These are phyloP conservation scores for Clarias gariepinus DNA, from an alignment of 2,113 vertebrate species.

Conservation along the genomic window DNA sequence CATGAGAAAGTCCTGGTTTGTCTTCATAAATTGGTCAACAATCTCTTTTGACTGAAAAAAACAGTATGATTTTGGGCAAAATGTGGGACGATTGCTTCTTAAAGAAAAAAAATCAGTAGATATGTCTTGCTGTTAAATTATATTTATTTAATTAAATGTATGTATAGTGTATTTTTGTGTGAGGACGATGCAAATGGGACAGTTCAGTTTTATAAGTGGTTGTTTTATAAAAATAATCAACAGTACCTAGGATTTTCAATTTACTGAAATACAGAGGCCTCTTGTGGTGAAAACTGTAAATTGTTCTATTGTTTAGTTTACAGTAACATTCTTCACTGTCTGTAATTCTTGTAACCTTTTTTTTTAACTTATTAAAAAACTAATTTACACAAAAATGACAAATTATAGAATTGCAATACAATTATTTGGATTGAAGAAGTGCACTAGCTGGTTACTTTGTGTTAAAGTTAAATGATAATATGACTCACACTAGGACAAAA, in stretches of 20 bases:
- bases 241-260: background rate
- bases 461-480: constrained; percentile 16
- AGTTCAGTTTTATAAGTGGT: background rate
- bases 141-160: background rate
- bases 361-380: too few species aligned
- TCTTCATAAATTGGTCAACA: background rate
- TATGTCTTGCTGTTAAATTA: background rate
- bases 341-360: background rate
- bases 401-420: background rate
- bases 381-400: background rate
- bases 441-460: constrained; percentile 8
- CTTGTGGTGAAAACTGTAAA: constrained; percentile 56
- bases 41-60: background rate
- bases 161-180: background rate
- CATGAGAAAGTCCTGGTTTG: too few species aligned
- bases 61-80: background rate
- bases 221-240: background rate
- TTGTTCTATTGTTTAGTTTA: background rate
- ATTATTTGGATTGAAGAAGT: background rate
- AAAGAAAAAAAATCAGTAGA: background rate
- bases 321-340: background rate
- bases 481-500: background rate
- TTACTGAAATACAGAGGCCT: constrained; percentile 57
- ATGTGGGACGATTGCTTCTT: background rate
- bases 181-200: background rate